Conservation (phyloP, 2,888 invertebrate species). For the Thera obeliscata region DNA sequence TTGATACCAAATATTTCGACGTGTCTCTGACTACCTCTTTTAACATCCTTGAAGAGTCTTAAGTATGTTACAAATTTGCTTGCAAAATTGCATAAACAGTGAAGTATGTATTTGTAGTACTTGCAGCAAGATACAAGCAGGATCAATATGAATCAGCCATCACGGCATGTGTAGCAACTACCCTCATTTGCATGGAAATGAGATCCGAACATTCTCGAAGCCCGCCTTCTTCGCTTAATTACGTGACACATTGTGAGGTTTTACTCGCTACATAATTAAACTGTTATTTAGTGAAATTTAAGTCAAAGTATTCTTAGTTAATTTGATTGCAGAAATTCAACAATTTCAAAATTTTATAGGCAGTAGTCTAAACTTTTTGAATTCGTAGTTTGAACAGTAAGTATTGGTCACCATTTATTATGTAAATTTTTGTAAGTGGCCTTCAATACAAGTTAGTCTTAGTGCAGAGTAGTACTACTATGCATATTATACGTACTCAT, state of each 20-base stretch:
- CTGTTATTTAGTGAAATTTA: constrained; percentile 13
- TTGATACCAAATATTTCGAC: too few species aligned
- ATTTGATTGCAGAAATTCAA: too few species aligned
- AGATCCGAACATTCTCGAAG: constrained; percentile 76
- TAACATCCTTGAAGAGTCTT: too few species aligned
- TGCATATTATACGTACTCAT: too few species aligned
- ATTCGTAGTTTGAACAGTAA: too few species aligned
- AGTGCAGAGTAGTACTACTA: too few species aligned
- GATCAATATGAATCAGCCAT: constrained; percentile 36
- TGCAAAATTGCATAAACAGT: constrained; percentile 13
- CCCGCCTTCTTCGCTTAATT: constrained; percentile 81
- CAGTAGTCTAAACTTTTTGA: too few species aligned
- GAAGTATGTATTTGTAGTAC: background rate
- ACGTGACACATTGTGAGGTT: constrained; percentile 68
- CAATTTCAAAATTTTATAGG: too few species aligned
- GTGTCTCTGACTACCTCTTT: too few species aligned
- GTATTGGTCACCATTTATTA: too few species aligned
- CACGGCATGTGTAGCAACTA: constrained; percentile 45
- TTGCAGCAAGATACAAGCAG: constrained; percentile 12
- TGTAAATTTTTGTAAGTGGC: too few species aligned
- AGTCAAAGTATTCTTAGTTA: background rate
- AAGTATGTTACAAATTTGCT: background rate
- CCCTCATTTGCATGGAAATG: constrained; percentile 83
- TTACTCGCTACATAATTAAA: constrained; percentile 47
- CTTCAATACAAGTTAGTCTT: too few species aligned